Evolutionary conservation across 2,797 vertebrate species (phyloP), one percentile per base, ranked within the genome.

Genomic region (Poecile montanus): DNA sequence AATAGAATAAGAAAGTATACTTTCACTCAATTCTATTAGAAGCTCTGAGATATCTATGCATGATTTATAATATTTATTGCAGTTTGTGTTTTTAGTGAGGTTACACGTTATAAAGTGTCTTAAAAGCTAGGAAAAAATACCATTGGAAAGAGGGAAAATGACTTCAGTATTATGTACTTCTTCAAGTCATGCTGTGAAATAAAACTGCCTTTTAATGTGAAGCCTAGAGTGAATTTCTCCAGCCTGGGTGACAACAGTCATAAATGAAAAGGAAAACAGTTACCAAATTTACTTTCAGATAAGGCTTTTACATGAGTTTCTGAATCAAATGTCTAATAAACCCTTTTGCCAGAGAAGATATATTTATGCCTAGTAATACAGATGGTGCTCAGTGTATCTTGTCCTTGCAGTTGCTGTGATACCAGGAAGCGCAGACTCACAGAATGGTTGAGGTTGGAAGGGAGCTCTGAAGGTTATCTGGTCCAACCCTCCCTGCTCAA

Each of bases 1-100:
- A 91, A 78, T 86, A 30, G 30, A 19, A 34, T 82, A 66, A 87
- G 61, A 94, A 84, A 82, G 5, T 79, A 51, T 56, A 51, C 78
- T 94, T 94, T 81, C 82, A n/a, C 21, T 88, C 67, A 88, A 71
- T 93, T 93, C 62, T 70, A 9, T 93, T 90, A 91, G 38, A 82
- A 91, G 14, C 26, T 50, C 40, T 89, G 54, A 36, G 22, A 65
- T 94, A 57, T 83, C 84, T 93, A n/a, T 75, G 40, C 36, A 86
- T 81, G 67, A 89, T 93, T 89, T 63, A 47, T 95, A 67, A n/a
- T 54, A 83, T 72, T 96, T 94, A 71, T 71, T 92, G 17, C 74
- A 36, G 44, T 73, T 34, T 62, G 29, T 88, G 51, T n/a, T 97
- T 93, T 85, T 76, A 65, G 58, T 88, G 87, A 95, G 63, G 82